phyloP scores from a whole-genome alignment of 30 jellyfish, hydroid and myxozoan species.

The Haliclystus octoradiatus region DNA sequence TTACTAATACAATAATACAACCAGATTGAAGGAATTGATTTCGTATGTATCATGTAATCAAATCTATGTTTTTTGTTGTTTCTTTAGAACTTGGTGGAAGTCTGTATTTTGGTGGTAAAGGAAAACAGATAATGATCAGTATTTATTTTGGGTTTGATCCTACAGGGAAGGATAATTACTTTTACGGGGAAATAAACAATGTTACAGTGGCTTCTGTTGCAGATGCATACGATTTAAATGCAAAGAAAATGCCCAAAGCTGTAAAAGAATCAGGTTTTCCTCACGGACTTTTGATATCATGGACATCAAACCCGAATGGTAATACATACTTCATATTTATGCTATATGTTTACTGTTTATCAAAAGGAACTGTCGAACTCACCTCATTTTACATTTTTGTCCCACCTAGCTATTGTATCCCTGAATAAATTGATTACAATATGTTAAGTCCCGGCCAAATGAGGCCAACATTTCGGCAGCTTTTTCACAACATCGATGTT shows the following conservation, averaged over 20 bases:
- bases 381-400: too few relatives aligned
- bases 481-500: too few relatives aligned
- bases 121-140: background rate
- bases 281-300: background rate
- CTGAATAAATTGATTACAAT: too few relatives aligned
- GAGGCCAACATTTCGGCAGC: too few relatives aligned
- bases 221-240: background rate
- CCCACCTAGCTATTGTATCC: too few relatives aligned
- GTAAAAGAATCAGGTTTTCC: background rate
- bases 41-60: background rate
- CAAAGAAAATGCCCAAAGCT: background rate
- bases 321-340: too few relatives aligned
- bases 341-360: too few relatives aligned
- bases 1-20: too few relatives aligned
- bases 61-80: background rate
- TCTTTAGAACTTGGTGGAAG: background rate
- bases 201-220: background rate
- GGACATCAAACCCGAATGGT: background rate
- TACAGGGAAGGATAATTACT: background rate
- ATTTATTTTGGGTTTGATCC: background rate
- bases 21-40: too few relatives aligned
- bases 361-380: too few relatives aligned
- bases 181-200: background rate
- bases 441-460: too few relatives aligned
- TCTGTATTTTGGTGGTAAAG: background rate